phyloP scores from a whole-genome alignment of 2,888 invertebrate species.

The Anorthoa munda region DNA sequence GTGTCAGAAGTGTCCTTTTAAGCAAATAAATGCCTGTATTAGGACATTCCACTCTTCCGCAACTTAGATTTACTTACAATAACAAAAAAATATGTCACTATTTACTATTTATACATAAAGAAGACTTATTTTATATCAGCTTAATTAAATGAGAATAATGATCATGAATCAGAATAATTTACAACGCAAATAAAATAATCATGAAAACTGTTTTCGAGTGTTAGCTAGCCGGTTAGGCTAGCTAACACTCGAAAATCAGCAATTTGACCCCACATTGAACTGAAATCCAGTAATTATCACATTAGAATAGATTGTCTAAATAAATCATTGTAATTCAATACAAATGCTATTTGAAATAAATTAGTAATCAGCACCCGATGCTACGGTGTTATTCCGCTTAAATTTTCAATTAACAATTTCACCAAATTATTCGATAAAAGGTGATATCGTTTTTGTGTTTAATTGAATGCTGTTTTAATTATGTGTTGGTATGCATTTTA shows the following conservation, averaged over 20 bases:
- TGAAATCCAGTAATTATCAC: conserved; percentile 1
- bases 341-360: conserved; percentile 21
- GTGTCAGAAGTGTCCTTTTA: no score
- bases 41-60: no score
- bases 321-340: conserved; percentile 19
- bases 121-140: no score
- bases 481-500: background rate
- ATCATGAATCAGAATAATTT: background rate
- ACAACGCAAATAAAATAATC: no score
- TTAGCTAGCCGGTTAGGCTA: no score
- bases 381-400: background rate
- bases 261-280: background rate
- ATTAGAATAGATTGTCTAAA: background rate
- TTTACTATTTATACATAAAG: no score
- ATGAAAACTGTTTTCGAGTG: no score
- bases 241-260: background rate
- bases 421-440: background rate
- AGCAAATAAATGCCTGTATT: no score
- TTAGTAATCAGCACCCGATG: background rate
- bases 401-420: conserved; percentile 16
- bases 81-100: no score
- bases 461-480: background rate
- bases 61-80: no score
- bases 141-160: no score
- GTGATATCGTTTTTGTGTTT: background rate